phyloP scores from a whole-genome alignment of 2,797 vertebrate species.

The Lycodopsis pacificus region DNA sequence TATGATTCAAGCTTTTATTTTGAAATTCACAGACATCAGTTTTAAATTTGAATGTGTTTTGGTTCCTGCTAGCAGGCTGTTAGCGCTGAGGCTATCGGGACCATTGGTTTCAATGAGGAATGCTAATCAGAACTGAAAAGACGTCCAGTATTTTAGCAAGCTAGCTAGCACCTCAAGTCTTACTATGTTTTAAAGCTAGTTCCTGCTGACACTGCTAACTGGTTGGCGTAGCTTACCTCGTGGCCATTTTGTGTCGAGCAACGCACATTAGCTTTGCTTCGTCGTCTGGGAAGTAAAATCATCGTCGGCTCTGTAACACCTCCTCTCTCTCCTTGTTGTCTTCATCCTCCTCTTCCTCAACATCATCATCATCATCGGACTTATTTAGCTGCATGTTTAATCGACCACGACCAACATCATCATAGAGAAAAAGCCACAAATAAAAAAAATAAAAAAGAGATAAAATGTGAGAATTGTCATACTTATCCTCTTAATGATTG shows the following conservation, averaged over 20 bases:
- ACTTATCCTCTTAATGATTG: constrained; percentile 87
- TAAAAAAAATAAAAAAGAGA: constrained; percentile 49
- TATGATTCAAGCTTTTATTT: constrained; percentile 29
- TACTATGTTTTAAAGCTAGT: constrained; percentile 20
- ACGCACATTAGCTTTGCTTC: not conserved
- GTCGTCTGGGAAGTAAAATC: constrained; percentile 12
- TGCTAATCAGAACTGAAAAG: constrained; percentile 21
- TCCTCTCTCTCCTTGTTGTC: constrained; percentile 5
- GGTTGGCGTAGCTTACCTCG: constrained; percentile 5
- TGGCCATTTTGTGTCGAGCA: constrained; percentile 40
- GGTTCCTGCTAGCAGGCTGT: not conserved
- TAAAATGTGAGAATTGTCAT: constrained; percentile 83
- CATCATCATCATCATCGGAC: constrained; percentile 79
- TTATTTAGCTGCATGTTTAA: constrained; percentile 91
- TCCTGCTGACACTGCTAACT: not conserved
- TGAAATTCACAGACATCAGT: not conserved
- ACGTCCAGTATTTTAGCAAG: not conserved
- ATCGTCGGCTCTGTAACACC: constrained; percentile 20
- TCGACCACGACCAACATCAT: constrained; percentile 85
- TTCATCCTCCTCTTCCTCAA: constrained; percentile 5
- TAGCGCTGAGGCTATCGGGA: constrained; percentile 39
- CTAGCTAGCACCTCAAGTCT: constrained; percentile 39
- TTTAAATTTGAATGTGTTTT: constrained; percentile 2
- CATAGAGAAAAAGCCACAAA: constrained; percentile 79
- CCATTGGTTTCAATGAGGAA: constrained; percentile 38